Evolutionary conservation across 2,113 vertebrate species (phyloP).

Genomic region (Albula glossodonta): DNA sequence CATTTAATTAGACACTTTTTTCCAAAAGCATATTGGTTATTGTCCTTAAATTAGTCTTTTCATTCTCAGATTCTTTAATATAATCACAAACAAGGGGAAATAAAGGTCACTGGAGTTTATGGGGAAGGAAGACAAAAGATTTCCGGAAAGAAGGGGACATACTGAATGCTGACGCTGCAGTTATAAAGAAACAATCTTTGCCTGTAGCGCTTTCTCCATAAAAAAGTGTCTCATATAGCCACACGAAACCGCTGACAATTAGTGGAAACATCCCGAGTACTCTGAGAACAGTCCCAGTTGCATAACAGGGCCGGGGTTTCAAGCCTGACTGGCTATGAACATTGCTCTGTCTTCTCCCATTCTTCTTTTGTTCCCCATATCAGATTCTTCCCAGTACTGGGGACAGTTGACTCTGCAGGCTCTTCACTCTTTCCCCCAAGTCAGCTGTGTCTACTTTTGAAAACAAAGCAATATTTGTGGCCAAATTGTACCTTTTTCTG

Average conservation of each 20-base stretch:
- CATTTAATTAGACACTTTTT: too few relatives aligned
- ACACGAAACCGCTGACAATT: not conserved
- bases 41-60: too few relatives aligned
- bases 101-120: slow-evolving; percentile 44
- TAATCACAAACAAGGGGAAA: slow-evolving; percentile 44
- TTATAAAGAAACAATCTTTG: not conserved
- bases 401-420: too few relatives aligned
- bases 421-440: too few relatives aligned
- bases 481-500: too few relatives aligned
- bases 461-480: too few relatives aligned
- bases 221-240: not conserved
- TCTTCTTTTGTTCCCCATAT: not conserved
- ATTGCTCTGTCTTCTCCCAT: not conserved
- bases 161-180: not conserved
- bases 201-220: not conserved
- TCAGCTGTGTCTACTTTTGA: too few relatives aligned
- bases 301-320: not conserved
- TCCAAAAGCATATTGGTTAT: too few relatives aligned
- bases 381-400: not conserved
- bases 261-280: not conserved
- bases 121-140: not conserved
- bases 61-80: too few relatives aligned
- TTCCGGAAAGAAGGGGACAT: not conserved
- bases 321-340: slow-evolving; percentile 19
- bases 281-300: not conserved